Conservation (phyloP, 2,797 vertebrate genomes). For the Zalophus californianus region DNA sequence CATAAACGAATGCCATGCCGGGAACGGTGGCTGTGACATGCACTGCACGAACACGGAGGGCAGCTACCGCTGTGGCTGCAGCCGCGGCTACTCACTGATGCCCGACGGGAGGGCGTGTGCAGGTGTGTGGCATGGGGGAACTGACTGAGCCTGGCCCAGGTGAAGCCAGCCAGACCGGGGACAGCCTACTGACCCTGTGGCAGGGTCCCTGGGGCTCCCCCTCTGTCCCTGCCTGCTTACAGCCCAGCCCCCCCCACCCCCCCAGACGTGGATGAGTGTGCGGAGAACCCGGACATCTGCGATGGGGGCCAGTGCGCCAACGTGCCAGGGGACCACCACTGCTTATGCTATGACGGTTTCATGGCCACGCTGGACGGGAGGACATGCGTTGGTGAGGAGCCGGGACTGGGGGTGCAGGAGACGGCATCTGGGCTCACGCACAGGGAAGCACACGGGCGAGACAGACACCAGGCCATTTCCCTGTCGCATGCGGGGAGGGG, state of each 20-base stretch:
- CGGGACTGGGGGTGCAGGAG: background rate
- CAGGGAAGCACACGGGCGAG: accelerated
- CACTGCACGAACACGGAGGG: conserved; percentile 97
- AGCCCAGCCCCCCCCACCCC: background rate
- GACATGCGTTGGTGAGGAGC: conserved; percentile 93
- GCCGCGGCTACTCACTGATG: conserved; percentile 94
- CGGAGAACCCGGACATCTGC: conserved; percentile 95
- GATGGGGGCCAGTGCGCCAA: conserved; percentile 96
- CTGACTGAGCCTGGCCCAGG: too few relatives aligned
- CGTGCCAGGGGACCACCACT: conserved; percentile 94
- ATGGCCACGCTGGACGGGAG: conserved; percentile 95
- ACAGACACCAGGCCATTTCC: accelerated
- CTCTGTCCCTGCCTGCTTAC: accelerated
- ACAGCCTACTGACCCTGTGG: background rate
- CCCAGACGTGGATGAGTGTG: conserved; percentile 96
- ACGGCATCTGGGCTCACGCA: background rate
- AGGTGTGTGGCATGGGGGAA: conserved; percentile 84
- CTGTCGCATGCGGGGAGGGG: accelerated
- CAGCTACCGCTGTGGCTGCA: conserved; percentile 95
- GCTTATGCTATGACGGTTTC: conserved; percentile 96
- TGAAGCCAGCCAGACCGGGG: background rate
- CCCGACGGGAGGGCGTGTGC: conserved; percentile 93
- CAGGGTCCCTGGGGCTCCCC: background rate
- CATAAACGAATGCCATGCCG: conserved; percentile 94
- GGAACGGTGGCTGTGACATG: conserved; percentile 95